Conservation (phyloP, 2,797 vertebrate species). For the Aselliscus stoliczkanus region DNA sequence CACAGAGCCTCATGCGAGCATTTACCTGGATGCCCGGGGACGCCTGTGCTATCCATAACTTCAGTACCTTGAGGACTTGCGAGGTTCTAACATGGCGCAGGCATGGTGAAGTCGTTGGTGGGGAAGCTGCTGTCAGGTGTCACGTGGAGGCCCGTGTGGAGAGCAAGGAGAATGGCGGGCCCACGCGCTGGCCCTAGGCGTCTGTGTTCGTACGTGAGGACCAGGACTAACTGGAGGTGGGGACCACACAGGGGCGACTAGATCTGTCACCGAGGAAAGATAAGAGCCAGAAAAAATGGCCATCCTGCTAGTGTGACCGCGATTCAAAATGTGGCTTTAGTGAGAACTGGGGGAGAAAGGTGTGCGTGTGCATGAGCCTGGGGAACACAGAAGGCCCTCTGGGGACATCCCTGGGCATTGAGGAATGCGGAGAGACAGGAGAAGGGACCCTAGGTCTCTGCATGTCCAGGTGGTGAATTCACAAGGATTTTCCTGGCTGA, state of each 20-base stretch:
- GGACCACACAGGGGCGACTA: accelerated
- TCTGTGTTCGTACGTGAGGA: background rate
- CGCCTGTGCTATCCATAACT: background rate
- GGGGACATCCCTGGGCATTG: no score
- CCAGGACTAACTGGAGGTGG: background rate
- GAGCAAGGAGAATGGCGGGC: background rate
- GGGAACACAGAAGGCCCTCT: no score
- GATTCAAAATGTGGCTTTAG: background rate
- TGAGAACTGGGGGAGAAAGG: accelerated
- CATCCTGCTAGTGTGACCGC: accelerated
- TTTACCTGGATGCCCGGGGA: background rate
- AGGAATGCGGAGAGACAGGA: no score
- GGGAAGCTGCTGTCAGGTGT: background rate
- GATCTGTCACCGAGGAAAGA: background rate
- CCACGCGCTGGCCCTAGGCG: accelerated
- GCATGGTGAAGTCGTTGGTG: accelerated
- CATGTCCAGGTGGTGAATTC: background rate
- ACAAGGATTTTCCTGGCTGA: background rate
- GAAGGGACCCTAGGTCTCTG: no score
- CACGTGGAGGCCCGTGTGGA: no score
- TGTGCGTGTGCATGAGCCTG: no score
- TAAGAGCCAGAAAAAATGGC: background rate
- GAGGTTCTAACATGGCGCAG: accelerated
- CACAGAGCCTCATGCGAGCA: accelerated
- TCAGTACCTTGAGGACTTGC: background rate